Percentiles rank a stretch among this genome's conserved stretches.
These are phyloP conservation scores for Epizoanthus scotinus DNA, from an alignment of 92 coral and sea anemone species.

Conservation along the genomic window DNA sequence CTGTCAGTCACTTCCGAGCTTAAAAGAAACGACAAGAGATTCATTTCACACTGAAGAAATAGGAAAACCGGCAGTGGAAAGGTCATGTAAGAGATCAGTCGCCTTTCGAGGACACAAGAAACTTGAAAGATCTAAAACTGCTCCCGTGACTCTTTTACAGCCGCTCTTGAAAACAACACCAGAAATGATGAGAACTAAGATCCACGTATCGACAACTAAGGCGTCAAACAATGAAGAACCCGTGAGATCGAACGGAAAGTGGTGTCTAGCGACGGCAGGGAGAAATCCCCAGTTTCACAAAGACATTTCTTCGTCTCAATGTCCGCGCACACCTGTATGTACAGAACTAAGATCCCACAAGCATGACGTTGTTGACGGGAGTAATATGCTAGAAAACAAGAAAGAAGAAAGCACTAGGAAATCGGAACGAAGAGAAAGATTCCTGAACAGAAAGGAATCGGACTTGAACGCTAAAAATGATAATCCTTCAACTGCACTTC, in stretches of 20 bases:
- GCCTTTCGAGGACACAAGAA: slow-evolving; percentile 47
- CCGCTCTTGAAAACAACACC: slow-evolving; percentile 60
- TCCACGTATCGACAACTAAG: slow-evolving; percentile 43
- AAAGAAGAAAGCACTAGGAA: not conserved
- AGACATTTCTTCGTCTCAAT: not conserved
- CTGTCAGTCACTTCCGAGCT: slow-evolving; percentile 4
- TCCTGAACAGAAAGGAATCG: not conserved
- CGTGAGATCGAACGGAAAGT: not conserved
- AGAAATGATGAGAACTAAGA: slow-evolving; percentile 48
- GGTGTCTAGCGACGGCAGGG: not conserved
- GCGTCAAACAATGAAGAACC: slow-evolving; percentile 12
- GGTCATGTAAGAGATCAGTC: not conserved
- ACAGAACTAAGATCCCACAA: not conserved
- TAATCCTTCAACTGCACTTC: slow-evolving; percentile 15
- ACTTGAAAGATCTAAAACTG: slow-evolving; percentile 71
- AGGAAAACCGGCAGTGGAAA: slow-evolving; percentile 13
- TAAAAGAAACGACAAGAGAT: slow-evolving; percentile 11
- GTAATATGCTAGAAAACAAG: not conserved
- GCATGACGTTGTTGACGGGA: not conserved
- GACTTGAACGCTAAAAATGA: not conserved
- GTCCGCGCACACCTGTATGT: not conserved
- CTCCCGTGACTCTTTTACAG: slow-evolving; percentile 64
- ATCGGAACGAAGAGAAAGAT: not conserved
- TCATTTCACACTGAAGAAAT: not conserved
- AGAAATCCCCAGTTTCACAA: not conserved